Evolutionary conservation across 2,113 vertebrate genomes (phyloP).

Genomic region (Xiphophorus couchianus): DNA sequence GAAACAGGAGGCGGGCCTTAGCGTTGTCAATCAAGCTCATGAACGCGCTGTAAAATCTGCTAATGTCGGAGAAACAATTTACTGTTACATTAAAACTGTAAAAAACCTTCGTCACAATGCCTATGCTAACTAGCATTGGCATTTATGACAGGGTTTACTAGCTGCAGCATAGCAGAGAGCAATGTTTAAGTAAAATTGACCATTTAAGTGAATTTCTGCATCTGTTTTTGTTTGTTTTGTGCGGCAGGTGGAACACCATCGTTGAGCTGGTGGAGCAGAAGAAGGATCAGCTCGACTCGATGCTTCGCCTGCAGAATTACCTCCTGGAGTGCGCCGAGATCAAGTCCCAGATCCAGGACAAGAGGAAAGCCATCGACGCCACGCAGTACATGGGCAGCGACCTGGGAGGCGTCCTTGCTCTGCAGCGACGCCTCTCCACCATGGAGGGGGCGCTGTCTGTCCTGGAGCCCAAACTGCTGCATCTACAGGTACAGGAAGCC

Average conservation of each 20-base stretch:
- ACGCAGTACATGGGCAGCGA: conserved; percentile 85
- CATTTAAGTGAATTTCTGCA: background rate
- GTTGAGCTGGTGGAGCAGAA: conserved; percentile 92
- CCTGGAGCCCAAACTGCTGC: conserved; percentile 88
- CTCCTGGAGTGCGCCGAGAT: conserved; percentile 91
- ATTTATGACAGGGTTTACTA: no score
- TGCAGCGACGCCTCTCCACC: conserved; percentile 90
- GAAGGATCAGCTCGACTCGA: conserved; percentile 85
- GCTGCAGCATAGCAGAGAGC: no score
- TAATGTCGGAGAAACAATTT: no score
- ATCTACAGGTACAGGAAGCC: conserved; percentile 80
- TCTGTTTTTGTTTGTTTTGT: background rate
- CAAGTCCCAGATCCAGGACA: conserved; percentile 89
- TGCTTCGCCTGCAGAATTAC: conserved; percentile 92
- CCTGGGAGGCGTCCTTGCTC: conserved; percentile 83
- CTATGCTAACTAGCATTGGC: no score
- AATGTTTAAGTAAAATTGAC: no score
- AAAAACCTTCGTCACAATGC: no score
- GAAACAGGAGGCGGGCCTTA: no score
- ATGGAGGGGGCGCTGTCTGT: conserved; percentile 90
- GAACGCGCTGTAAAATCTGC: no score
- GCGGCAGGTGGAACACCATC: conserved; percentile 92
- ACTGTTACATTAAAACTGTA: no score
- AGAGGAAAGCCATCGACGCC: conserved; percentile 88
- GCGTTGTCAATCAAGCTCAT: no score